phyloP scores from a whole-genome alignment of 2,113 vertebrate genomes.

The Trematocara zebra region DNA sequence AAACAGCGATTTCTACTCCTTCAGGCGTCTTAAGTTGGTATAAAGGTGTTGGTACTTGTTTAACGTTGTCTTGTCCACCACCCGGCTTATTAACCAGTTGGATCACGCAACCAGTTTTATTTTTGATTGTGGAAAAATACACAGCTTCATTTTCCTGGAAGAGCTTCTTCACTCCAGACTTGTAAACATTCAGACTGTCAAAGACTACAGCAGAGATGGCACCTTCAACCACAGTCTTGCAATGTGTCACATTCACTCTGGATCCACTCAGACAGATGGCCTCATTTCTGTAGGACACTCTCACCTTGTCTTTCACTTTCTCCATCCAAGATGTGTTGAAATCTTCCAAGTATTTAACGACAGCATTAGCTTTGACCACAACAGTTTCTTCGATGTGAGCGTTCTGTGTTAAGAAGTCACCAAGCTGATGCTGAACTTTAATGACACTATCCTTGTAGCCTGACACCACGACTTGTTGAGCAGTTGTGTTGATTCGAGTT shows the following conservation, averaged over 20 bases:
- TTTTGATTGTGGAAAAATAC: constrained; percentile 35
- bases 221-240: constrained; percentile 10
- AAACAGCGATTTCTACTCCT: constrained; percentile 72
- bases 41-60: background rate
- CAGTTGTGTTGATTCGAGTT: constrained; percentile 22
- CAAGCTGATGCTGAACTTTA: too few relatives aligned
- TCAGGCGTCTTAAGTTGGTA: constrained; percentile 25
- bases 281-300: constrained; percentile 45
- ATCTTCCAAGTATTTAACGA: too few relatives aligned
- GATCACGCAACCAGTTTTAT: constrained; percentile 67
- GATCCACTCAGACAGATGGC: constrained; percentile 71
- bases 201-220: constrained; percentile 46
- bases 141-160: constrained; percentile 61
- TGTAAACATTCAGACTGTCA: constrained; percentile 51
- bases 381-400: too few relatives aligned
- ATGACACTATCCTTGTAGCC: too few relatives aligned
- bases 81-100: constrained; percentile 55
- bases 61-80: background rate
- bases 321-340: too few relatives aligned
- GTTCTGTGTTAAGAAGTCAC: too few relatives aligned
- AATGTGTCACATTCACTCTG: constrained; percentile 55
- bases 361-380: too few relatives aligned
- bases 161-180: constrained; percentile 72
- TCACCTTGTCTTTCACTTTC: too few relatives aligned
- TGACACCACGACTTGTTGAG: too few relatives aligned